These are phyloP conservation scores for Phalacrocorax pelagicus DNA, from an alignment of 2,113 vertebrate species.

Conservation along the genomic window DNA sequence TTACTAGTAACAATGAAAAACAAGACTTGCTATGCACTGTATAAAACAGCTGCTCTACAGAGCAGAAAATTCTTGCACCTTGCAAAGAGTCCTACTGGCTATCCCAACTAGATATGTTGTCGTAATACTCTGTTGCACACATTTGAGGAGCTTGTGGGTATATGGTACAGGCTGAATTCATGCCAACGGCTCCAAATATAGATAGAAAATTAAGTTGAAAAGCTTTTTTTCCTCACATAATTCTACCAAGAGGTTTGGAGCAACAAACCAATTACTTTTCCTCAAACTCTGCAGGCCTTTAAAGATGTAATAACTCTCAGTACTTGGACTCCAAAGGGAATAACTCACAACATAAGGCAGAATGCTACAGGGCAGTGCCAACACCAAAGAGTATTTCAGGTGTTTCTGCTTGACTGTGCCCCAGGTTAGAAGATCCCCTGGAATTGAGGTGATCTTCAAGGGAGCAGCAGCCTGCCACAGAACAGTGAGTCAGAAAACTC, in stretches of 20 bases:
- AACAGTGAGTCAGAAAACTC: neutral
- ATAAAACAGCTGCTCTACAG: neutral
- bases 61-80: neutral
- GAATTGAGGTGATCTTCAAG: conserved; percentile 4
- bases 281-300: conserved; percentile 49
- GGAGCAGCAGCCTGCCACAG: neutral
- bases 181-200: conserved; percentile 26
- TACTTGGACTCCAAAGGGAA: conserved; percentile 42
- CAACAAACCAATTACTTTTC: conserved; percentile 60
- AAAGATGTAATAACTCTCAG: conserved; percentile 38
- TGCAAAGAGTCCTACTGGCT: neutral
- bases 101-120: neutral
- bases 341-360: conserved; percentile 30
- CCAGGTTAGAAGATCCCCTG: neutral
- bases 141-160: neutral
- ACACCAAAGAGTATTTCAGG: conserved; percentile 44
- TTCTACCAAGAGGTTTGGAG: conserved; percentile 53
- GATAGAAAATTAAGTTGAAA: conserved; percentile 55
- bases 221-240: conserved; percentile 7
- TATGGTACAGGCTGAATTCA: neutral
- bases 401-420: neutral
- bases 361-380: conserved; percentile 35
- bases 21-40: neutral
- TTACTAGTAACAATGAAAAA: neutral
- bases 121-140: neutral